phyloP scores from a whole-genome alignment of 2,888 invertebrate genomes.

The Apamea monoglypha region DNA sequence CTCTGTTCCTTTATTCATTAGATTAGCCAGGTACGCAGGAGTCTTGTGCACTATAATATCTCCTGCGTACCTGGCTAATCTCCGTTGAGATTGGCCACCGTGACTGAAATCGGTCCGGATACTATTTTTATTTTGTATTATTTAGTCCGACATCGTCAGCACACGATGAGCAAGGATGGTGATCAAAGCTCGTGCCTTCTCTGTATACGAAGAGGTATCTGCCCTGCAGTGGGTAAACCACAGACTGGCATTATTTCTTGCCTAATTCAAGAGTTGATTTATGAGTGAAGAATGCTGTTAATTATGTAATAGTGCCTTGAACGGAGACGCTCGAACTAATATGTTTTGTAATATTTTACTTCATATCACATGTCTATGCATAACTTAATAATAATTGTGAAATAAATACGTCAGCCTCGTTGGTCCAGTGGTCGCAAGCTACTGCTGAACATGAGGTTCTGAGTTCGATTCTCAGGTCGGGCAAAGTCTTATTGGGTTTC shows the following conservation, averaged over 20 bases:
- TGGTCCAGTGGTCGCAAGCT: neutral
- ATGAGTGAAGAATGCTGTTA: slow-evolving; percentile 1
- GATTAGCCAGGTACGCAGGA: too few species aligned
- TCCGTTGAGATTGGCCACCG: too few species aligned
- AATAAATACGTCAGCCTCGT: neutral
- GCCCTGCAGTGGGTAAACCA: too few species aligned
- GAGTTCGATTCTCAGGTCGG: too few species aligned
- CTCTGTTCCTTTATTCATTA: too few species aligned
- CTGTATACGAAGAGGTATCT: neutral
- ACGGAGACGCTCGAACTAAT: slow-evolving; percentile 1
- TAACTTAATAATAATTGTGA: slow-evolving; percentile 21
- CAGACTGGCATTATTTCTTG: neutral
- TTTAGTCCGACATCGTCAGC: neutral
- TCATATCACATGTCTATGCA: slow-evolving; percentile 17
- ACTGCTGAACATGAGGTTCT: neutral
- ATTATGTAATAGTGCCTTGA: slow-evolving; percentile 29
- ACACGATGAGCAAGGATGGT: neutral
- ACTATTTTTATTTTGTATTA: too few species aligned
- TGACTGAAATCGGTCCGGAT: too few species aligned
- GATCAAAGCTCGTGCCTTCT: neutral
- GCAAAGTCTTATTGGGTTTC: too few species aligned
- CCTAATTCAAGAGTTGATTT: neutral
- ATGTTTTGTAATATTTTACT: slow-evolving; percentile 47
- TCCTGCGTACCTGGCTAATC: too few species aligned
- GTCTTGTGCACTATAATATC: too few species aligned